phyloP scores from a whole-genome alignment of 2,113 vertebrate species.

The Cercocebus atys region DNA sequence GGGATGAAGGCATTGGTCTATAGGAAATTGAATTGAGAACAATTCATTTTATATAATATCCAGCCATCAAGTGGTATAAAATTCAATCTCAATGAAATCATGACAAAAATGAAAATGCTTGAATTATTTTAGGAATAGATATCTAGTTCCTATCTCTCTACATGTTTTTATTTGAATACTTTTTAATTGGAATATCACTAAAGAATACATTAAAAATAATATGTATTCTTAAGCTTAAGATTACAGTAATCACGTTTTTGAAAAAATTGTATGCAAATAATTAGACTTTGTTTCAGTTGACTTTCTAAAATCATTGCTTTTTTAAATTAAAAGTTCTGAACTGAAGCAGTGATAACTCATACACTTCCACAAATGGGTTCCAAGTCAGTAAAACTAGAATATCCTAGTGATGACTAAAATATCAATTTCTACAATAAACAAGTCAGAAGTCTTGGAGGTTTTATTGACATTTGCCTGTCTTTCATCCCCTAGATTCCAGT shows the following conservation, averaged over 20 bases:
- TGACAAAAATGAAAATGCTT: conserved; percentile 16
- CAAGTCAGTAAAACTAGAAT: not conserved
- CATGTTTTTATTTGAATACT: not conserved
- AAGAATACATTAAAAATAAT: conserved; percentile 10
- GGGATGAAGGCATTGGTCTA: not conserved
- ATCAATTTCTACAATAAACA: not conserved
- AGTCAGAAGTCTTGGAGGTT: not conserved
- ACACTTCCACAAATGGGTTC: not conserved
- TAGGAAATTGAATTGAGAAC: conserved; percentile 59
- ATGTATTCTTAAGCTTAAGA: not conserved
- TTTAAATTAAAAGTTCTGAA: conserved; percentile 26
- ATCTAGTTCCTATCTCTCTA: not conserved
- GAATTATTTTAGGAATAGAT: conserved; percentile 38
- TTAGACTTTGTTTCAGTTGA: conserved; percentile 6
- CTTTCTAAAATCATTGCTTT: conserved; percentile 34
- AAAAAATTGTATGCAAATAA: conserved; percentile 9
- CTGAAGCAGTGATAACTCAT: not conserved
- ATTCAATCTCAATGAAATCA: conserved; percentile 64
- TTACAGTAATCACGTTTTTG: not conserved
- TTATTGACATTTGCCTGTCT: not conserved
- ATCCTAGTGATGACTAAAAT: not conserved
- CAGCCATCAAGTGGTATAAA: conserved; percentile 50
- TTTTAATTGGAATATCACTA: not conserved
- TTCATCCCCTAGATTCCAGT: not conserved
- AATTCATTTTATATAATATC: conserved; percentile 61